phyloP scores from a whole-genome alignment of 2,888 invertebrate genomes.

The Rhynchonema sp. region DNA sequence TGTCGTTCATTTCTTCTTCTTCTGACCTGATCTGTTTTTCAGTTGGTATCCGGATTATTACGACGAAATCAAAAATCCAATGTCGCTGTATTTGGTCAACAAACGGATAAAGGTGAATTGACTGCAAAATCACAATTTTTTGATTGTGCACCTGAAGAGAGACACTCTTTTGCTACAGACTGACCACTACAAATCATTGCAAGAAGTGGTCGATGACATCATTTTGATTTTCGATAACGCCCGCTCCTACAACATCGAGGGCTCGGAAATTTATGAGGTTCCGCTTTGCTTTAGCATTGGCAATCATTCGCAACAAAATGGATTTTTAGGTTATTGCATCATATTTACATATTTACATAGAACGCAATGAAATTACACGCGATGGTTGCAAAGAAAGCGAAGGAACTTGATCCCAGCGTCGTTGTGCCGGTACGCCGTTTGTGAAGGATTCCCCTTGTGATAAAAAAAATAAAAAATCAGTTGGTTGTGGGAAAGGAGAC shows the following conservation, averaged over 20 bases:
- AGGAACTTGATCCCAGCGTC: slow-evolving; percentile 12
- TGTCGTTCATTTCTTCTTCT: too few relatives aligned
- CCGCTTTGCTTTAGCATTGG: slow-evolving; percentile 8
- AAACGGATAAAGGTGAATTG: slow-evolving; percentile 33
- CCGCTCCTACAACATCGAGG: slow-evolving; percentile 61
- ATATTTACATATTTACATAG: slow-evolving; percentile 25
- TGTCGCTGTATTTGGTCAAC: slow-evolving; percentile 70
- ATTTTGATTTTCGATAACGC: slow-evolving; percentile 81
- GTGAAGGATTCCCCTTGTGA: neutral
- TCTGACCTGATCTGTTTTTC: too few relatives aligned
- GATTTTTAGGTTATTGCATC: neutral
- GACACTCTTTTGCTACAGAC: slow-evolving; percentile 8
- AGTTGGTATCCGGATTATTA: slow-evolving; percentile 80
- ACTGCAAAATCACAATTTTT: neutral
- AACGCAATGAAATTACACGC: slow-evolving; percentile 52
- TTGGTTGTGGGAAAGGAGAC: too few relatives aligned
- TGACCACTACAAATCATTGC: slow-evolving; percentile 41
- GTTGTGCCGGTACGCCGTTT: slow-evolving; percentile 6
- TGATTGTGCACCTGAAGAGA: neutral
- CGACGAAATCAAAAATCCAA: slow-evolving; percentile 80
- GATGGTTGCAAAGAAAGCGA: slow-evolving; percentile 13
- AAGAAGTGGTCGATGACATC: slow-evolving; percentile 75
- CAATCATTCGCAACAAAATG: neutral
- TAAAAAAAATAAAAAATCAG: too few relatives aligned
- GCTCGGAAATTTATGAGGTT: slow-evolving; percentile 60